These are phyloP conservation scores for Micrastur ruficollis DNA, from an alignment of 2,797 vertebrate species.

Conservation along the genomic window DNA sequence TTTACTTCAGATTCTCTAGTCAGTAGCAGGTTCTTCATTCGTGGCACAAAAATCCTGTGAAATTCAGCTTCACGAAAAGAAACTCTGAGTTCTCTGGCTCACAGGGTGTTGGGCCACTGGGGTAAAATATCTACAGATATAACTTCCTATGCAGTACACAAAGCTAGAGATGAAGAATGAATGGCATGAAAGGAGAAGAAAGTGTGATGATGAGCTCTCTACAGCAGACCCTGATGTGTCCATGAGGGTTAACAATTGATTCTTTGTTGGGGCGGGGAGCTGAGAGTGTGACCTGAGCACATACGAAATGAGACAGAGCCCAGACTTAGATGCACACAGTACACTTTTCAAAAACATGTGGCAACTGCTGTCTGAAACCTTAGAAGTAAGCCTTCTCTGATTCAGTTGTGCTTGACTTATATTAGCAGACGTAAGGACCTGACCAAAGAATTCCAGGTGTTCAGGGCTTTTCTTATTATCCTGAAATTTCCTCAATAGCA, in stretches of 20 bases:
- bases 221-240: accelerated
- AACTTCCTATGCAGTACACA: neutral
- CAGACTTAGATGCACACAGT: neutral
- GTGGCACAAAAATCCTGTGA: neutral
- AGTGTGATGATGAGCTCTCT: neutral
- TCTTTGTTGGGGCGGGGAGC: neutral
- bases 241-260: neutral
- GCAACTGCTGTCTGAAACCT: neutral
- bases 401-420: neutral
- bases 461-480: neutral
- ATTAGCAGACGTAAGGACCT: neutral
- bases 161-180: neutral
- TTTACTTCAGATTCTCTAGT: neutral
- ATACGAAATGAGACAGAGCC: neutral
- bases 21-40: neutral
- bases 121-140: neutral
- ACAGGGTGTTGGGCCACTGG: neutral
- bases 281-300: neutral
- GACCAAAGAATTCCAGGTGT: neutral
- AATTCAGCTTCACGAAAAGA: neutral
- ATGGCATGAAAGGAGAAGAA: neutral
- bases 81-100: neutral
- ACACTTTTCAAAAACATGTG: neutral
- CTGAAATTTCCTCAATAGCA: neutral
- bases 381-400: neutral